These are phyloP conservation scores for Tragelaphus imberbis DNA, from an alignment of 2,113 vertebrate genomes.

Conservation along the genomic window DNA sequence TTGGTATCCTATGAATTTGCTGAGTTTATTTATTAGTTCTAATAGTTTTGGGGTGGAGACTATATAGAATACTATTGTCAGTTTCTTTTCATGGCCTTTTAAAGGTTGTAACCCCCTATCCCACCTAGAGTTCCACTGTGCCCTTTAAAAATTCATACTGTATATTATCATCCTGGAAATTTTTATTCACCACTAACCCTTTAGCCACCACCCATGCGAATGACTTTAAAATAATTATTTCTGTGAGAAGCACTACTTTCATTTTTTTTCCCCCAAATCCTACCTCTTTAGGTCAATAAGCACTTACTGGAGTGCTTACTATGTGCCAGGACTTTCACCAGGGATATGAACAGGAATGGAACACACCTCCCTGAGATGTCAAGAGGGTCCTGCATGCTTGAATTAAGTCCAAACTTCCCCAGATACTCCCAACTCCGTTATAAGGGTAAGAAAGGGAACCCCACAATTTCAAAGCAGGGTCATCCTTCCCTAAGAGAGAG, in stretches of 20 bases:
- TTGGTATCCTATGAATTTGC: too few species aligned
- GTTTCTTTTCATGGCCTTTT: neutral
- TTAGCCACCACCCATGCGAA: neutral
- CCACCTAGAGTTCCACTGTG: neutral
- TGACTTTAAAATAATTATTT: neutral
- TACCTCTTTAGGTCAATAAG: neutral
- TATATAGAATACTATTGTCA: neutral
- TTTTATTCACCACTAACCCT: neutral
- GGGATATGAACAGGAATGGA: neutral
- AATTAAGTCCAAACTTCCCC: neutral
- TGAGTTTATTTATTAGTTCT: neutral
- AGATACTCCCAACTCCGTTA: neutral
- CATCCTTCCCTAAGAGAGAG: neutral
- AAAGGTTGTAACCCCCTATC: neutral
- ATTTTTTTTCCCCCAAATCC: neutral
- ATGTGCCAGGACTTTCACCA: neutral
- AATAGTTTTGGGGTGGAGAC: neutral
- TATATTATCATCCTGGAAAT: neutral
- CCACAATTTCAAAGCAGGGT: neutral
- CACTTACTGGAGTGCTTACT: neutral
- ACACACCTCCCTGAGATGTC: too few species aligned
- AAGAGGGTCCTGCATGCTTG: neutral
- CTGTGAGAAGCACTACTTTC: neutral
- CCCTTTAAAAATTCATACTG: neutral
- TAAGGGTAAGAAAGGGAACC: neutral